Conservation (phyloP, 2,113 vertebrate genomes). For the Stigmatopora argus region DNA sequence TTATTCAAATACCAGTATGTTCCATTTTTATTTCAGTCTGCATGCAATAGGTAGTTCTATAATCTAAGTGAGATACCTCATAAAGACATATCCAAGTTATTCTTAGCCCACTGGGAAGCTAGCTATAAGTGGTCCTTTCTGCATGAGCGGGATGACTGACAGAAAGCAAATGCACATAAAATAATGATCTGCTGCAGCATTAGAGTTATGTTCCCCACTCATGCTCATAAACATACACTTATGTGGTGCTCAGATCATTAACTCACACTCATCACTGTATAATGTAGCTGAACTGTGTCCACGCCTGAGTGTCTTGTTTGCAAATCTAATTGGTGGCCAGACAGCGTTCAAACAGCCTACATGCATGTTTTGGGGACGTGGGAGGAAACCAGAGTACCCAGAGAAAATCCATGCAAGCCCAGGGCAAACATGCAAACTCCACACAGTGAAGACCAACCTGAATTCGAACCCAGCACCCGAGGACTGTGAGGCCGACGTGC, state of each 20-base stretch:
- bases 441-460: too few relatives aligned
- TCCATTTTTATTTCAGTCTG: conserved; percentile 1
- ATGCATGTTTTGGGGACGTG: neutral
- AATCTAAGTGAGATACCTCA: neutral
- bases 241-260: neutral
- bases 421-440: too few relatives aligned
- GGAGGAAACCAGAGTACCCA: too few relatives aligned
- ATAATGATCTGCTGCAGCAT: neutral
- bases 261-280: neutral
- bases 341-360: neutral
- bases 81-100: neutral
- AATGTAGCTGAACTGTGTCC: neutral
- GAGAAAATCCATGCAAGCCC: too few relatives aligned
- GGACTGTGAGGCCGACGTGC: too few relatives aligned
- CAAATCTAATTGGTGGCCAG: conserved; percentile 8
- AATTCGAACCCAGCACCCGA: too few relatives aligned
- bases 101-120: neutral
- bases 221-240: neutral
- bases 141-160: neutral
- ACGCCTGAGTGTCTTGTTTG: conserved; percentile 17
- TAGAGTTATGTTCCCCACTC: neutral
- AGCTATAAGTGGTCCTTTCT: neutral
- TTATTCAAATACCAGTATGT: neutral
- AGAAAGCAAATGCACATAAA: neutral
- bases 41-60: neutral